phyloP scores from a whole-genome alignment of 2,888 invertebrate genomes.

The Stegana nigrithorax region DNA sequence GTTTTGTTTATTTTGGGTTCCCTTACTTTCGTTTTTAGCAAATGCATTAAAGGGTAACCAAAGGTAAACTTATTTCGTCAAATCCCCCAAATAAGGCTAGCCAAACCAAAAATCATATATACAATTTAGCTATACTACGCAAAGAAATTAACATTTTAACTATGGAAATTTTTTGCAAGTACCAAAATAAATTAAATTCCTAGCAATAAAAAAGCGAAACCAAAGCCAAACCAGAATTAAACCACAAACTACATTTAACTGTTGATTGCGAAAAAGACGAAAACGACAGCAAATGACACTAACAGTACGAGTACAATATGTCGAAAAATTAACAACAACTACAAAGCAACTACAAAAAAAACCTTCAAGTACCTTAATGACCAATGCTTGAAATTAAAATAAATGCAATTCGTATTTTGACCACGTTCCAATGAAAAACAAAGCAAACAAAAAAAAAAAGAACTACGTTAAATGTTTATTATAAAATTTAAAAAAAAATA shows the following conservation, averaged over 20 bases:
- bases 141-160: slow-evolving; percentile 1
- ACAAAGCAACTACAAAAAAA: slow-evolving; percentile 32
- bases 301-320: slow-evolving; percentile 8
- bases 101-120: too few species aligned
- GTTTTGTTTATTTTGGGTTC: neutral
- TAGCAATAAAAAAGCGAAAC: slow-evolving; percentile 23
- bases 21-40: neutral
- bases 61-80: too few species aligned
- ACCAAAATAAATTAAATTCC: slow-evolving; percentile 29
- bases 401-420: slow-evolving; percentile 36
- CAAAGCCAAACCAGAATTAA: slow-evolving; percentile 39
- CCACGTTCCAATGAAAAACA: slow-evolving; percentile 43
- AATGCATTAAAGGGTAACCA: too few species aligned
- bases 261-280: slow-evolving; percentile 42
- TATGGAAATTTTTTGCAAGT: slow-evolving; percentile 14
- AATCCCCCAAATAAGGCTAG: too few species aligned
- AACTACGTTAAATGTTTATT: slow-evolving; percentile 48
- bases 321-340: slow-evolving; percentile 17
- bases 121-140: too few species aligned
- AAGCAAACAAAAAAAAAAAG: neutral
- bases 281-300: slow-evolving; percentile 22
- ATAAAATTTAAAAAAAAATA: slow-evolving; percentile 43
- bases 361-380: slow-evolving; percentile 35
- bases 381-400: slow-evolving; percentile 26
- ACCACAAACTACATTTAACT: slow-evolving; percentile 39